Base-by-base conservation (phyloP, 1,140 invertebrate genomes). In the Adoxophyes honmai region DNA sequence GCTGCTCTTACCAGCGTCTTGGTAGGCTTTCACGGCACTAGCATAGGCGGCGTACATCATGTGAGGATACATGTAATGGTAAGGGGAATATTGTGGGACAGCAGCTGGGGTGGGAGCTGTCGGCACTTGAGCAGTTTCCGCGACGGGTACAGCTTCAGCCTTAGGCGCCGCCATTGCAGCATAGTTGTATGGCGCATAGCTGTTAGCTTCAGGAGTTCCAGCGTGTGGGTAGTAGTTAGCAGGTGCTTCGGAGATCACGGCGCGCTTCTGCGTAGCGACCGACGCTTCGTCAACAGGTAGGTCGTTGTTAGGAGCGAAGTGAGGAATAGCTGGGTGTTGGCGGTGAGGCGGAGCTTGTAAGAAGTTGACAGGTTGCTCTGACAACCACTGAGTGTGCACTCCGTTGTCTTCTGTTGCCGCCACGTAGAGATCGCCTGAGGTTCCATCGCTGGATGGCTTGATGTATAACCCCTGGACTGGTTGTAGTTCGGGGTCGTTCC, bases 401-500 rank as follows among this genome's bases (percentile, higher is more conserved):
- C 83, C 86, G 18, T 64, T 74, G 7, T 86, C 81, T 68, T 88
- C 86, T 13, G 82, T 74, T 0, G 86, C 86, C 1, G 86, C 86
- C 4, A 88, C 83, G 66, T 81, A 87, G 3, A 88, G 68, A 42
- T 88, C 86, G 37, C 86, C 86, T 0, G 81, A 86, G 14, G 73
- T 73, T 0, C 86, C 83, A 53, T 88, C 84, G 4, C 33, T 34
- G 4, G 86, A 88, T 9, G 83, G 83, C 21, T 80, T 80, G 1
- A 88, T 75, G 51, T 70, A 88, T 0, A 88, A 56, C 6, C 79
- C 78, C 35, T 84, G 82, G 0, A 88, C 86, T 4, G 82, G 82
- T 18, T 80, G 75, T 4, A 87, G 65, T 21, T 71, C 16, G 4
- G 15, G 16, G 11, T 18, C 42, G 3, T 34, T 15, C 18, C 34